These are phyloP conservation scores for Parnassius smintheus DNA, from an alignment of 2,888 invertebrate species.

Conservation along the genomic window DNA sequence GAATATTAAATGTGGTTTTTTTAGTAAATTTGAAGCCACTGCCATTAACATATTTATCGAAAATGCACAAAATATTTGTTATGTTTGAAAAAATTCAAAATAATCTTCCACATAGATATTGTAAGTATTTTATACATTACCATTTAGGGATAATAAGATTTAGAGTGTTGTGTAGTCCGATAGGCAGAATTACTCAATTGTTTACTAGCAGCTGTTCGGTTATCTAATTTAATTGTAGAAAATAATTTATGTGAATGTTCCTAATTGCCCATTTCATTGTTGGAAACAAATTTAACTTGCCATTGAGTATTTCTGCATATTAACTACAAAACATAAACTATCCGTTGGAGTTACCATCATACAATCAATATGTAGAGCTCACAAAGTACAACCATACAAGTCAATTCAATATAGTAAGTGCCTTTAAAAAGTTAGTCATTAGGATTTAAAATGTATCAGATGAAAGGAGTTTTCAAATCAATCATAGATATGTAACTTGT, in stretches of 20 bases:
- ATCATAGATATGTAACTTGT: conserved; percentile 44
- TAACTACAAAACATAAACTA: conserved; percentile 56
- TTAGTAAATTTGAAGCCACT: conserved; percentile 48
- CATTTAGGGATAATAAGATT: conserved; percentile 73
- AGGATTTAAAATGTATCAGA: conserved; percentile 67
- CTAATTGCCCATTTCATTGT: not conserved
- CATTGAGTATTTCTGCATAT: conserved; percentile 52
- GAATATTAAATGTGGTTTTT: conserved; percentile 39
- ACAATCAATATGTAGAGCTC: conserved; percentile 76
- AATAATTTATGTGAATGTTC: conserved; percentile 12
- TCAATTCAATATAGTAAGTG: conserved; percentile 79
- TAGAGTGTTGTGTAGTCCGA: conserved; percentile 49
- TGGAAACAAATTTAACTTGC: conserved; percentile 19
- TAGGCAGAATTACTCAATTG: conserved; percentile 30
- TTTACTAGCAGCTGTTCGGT: conserved; percentile 7
- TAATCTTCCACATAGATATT: conserved; percentile 71
- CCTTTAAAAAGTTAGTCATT: conserved; percentile 79
- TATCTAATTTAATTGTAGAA: not conserved
- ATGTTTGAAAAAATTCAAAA: conserved; percentile 49
- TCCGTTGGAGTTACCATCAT: conserved; percentile 77
- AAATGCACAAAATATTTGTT: conserved; percentile 51
- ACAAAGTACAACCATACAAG: conserved; percentile 72
- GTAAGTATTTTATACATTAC: conserved; percentile 74
- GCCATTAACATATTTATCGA: conserved; percentile 52
- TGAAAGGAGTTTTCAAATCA: conserved; percentile 42